Evolutionary conservation across 2,113 vertebrate species (phyloP), one percentile per base, ranked within the genome.

Genomic region (Ammodytes marinus): DNA sequence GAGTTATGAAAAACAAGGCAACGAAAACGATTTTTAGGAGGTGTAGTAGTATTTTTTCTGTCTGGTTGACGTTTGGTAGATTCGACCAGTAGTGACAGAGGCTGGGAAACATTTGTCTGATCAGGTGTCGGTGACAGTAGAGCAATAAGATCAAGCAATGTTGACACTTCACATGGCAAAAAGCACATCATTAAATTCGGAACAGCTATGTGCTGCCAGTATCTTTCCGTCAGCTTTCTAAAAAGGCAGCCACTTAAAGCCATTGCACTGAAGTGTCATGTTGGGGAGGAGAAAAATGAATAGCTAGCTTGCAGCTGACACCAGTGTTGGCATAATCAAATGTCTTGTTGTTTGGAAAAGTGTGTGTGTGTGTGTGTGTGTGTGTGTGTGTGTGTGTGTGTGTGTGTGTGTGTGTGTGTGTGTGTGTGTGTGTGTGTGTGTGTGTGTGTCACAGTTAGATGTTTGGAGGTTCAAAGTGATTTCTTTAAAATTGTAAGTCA

Each of bases 121-220:
- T 45, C 50, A 60, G 40, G 63, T 69, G 63, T 39, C 50, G 52
- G 43, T 58, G 63, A 63, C 39, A 69, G 40, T 7, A n/a, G 43
- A 3, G 37, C 37, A 58, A 69, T 39, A 49, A 60, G 57, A 69
- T 80, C 52, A 65, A 50, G 35, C 40, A 63, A 17, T 19, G 49
- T 42, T 69, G 40, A 80, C 75, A 70, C 8, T 65, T 46, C 52
- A 69, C 55, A 70, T 42, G 45, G 9, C 37, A 69, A 79, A 42
- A 76, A 71, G 39, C 12, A 27, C 60, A 79, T 65, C 46, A 76
- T 43, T 76, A 68, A 63, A 65, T 65, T 50, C 15, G 5, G 17
- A 52, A 10, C 35, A 59, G 27, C 53, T 47, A 19, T 27, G 27
- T 27, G 27, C 27, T 42, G 45, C 53, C 5, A 63, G 61, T 45